Percentiles rank a stretch among this genome's conserved stretches.
phyloP scores from a whole-genome alignment of 2,797 vertebrate genomes.

The Cephalopachus bancanus region DNA sequence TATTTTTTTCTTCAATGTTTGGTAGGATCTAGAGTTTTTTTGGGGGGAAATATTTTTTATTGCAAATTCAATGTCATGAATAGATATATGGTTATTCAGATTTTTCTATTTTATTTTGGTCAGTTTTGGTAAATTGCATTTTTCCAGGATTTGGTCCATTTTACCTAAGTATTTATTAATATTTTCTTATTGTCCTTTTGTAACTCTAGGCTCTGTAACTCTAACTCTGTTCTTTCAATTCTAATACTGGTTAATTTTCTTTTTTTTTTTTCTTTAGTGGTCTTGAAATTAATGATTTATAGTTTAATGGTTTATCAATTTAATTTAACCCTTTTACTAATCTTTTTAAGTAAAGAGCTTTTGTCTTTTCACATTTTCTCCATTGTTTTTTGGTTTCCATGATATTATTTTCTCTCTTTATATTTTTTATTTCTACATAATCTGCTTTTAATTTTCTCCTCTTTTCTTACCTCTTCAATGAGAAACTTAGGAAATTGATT shows the following conservation, averaged over 20 bases:
- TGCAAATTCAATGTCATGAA: not conserved
- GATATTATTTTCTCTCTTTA: not conserved
- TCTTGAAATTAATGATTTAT: not conserved
- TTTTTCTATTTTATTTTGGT: not conserved
- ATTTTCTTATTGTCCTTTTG: not conserved
- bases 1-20: not conserved
- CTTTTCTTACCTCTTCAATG: not conserved
- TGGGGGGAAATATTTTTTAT: not conserved
- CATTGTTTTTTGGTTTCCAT: not conserved
- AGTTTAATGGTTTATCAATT: not conserved
- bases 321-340: not conserved
- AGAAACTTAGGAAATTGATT: not conserved
- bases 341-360: not conserved
- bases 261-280: not conserved
- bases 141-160: not conserved
- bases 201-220: not conserved
- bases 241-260: not conserved
- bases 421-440: not conserved
- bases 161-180: not conserved
- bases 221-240: not conserved
- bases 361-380: not conserved
- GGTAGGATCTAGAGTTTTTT: not conserved
- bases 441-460: not conserved
- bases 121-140: not conserved
- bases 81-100: not conserved